A percentile compares a stretch with the other conserved stretches of the same genome.
Conservation (phyloP, 2,888 invertebrate genomes). For the Taenaris catops region DNA sequence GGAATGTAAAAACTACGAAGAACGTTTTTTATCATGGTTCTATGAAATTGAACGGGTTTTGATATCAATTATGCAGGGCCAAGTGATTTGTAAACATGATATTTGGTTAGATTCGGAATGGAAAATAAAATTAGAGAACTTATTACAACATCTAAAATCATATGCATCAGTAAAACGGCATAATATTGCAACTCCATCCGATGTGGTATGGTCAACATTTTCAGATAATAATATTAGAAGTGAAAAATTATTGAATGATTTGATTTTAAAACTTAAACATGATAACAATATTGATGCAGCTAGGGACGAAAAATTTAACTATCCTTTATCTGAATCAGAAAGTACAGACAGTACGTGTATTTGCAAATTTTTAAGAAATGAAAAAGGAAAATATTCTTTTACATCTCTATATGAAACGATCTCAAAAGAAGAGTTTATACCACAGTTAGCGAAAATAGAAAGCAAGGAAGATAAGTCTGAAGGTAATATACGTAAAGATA, state of each 20-base stretch:
- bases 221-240: slow-evolving; percentile 3
- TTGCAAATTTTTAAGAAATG: slow-evolving; percentile 30
- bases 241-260: slow-evolving; percentile 1
- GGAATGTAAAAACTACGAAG: slow-evolving; percentile 25
- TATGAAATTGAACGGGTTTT: slow-evolving; percentile 34
- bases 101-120: slow-evolving; percentile 15
- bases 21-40: slow-evolving; percentile 31
- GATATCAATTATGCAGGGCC: slow-evolving; percentile 28
- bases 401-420: neutral
- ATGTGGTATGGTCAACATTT: slow-evolving; percentile 2
- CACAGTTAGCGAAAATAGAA: neutral
- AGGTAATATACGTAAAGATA: neutral
- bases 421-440: neutral
- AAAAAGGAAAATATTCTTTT: slow-evolving; percentile 9
- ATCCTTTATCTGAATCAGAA: slow-evolving; percentile 1
- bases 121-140: slow-evolving; percentile 6
- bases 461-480: neutral
- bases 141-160: slow-evolving; percentile 17
- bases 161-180: slow-evolving; percentile 25
- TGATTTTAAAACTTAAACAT: slow-evolving; percentile 1
- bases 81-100: slow-evolving; percentile 29
- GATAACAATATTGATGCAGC: neutral
- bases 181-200: slow-evolving; percentile 13
- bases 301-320: neutral
- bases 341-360: slow-evolving; percentile 16